These are phyloP conservation scores for Enteromius thamalakanensis DNA, from an alignment of 2,797 vertebrate species.

Conservation along the genomic window DNA sequence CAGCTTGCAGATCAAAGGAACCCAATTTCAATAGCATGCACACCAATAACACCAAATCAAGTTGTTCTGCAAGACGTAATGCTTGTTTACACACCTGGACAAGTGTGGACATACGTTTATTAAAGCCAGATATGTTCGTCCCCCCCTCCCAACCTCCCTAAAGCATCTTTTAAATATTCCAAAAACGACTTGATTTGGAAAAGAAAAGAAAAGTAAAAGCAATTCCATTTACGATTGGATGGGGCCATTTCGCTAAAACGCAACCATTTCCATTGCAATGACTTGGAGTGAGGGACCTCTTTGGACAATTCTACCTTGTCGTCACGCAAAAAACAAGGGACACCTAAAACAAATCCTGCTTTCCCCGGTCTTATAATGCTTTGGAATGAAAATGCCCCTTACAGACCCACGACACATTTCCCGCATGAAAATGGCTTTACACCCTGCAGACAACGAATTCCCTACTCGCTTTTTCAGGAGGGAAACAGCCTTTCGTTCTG, in stretches of 20 bases:
- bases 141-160: slow-evolving; percentile 57
- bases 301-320: slow-evolving; percentile 76
- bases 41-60: slow-evolving; percentile 75
- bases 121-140: slow-evolving; percentile 68
- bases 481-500: slow-evolving; percentile 75
- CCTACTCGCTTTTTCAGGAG: slow-evolving; percentile 68
- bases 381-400: slow-evolving; percentile 81
- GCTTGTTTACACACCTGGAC: slow-evolving; percentile 71
- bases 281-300: slow-evolving; percentile 75
- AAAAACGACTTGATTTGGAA: slow-evolving; percentile 72
- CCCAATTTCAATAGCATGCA: slow-evolving; percentile 73
- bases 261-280: slow-evolving; percentile 73
- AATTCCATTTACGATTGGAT: slow-evolving; percentile 63
- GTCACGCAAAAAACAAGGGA: slow-evolving; percentile 73
- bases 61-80: slow-evolving; percentile 72
- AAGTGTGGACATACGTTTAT: slow-evolving; percentile 69
- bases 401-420: slow-evolving; percentile 71
- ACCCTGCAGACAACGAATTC: slow-evolving; percentile 76
- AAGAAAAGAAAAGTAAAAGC: slow-evolving; percentile 59
- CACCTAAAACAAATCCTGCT: slow-evolving; percentile 71
- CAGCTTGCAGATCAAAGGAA: slow-evolving; percentile 75
- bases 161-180: slow-evolving; percentile 71
- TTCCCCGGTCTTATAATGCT: slow-evolving; percentile 77
- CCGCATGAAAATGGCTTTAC: slow-evolving; percentile 71
- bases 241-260: slow-evolving; percentile 63